These are phyloP conservation scores for Meliscaeva auricollis DNA, from an alignment of 2,888 invertebrate species.

Conservation along the genomic window DNA sequence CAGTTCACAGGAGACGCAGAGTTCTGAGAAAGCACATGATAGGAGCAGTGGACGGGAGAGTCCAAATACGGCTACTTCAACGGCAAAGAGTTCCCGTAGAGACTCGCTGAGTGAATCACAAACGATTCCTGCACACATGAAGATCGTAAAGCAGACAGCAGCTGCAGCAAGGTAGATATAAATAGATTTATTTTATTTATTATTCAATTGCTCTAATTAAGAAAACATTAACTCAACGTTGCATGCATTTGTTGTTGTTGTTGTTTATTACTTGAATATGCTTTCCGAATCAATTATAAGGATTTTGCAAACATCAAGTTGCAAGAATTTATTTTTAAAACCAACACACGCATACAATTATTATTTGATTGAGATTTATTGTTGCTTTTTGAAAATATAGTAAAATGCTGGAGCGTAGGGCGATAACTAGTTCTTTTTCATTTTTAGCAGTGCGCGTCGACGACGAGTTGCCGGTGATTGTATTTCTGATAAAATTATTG, in stretches of 20 bases:
- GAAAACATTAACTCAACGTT: neutral
- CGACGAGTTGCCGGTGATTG: too few relatives aligned
- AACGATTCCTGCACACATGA: slow-evolving; percentile 68
- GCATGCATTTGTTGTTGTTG: neutral
- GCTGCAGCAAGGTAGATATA: slow-evolving; percentile 35
- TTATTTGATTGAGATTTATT: too few relatives aligned
- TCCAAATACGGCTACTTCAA: slow-evolving; percentile 87
- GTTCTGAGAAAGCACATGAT: slow-evolving; percentile 85
- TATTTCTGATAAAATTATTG: too few relatives aligned
- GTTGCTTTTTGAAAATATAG: too few relatives aligned
- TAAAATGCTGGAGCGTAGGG: too few relatives aligned
- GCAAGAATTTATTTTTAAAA: too few relatives aligned
- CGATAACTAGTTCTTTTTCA: too few relatives aligned
- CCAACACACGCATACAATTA: too few relatives aligned
- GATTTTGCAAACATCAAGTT: neutral
- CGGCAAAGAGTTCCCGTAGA: slow-evolving; percentile 88
- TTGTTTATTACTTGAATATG: neutral
- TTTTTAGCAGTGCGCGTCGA: too few relatives aligned
- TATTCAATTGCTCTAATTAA: slow-evolving; percentile 21
- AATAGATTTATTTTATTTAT: slow-evolving; percentile 19
- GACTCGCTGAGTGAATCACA: slow-evolving; percentile 86
- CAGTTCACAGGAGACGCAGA: slow-evolving; percentile 79
- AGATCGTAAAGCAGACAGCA: slow-evolving; percentile 59
- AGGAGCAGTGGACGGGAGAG: slow-evolving; percentile 87
- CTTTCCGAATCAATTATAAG: neutral